These are phyloP conservation scores for Geodia barretti DNA, from an alignment of 37 sponge, comb jelly and placozoan genomes.

Conservation along the genomic window DNA sequence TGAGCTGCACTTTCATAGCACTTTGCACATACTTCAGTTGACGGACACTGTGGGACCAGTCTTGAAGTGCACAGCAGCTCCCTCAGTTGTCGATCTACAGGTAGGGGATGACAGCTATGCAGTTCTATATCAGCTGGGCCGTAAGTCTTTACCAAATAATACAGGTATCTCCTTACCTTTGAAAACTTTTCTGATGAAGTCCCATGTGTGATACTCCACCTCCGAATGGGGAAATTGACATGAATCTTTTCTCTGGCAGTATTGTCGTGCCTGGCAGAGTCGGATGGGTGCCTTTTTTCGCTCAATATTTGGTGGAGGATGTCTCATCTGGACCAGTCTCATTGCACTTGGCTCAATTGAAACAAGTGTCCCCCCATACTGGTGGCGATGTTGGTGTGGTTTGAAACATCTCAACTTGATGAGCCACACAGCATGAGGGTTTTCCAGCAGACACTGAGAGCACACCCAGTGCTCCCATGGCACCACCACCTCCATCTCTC, in stretches of 20 bases:
- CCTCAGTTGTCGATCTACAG: neutral
- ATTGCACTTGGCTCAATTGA: conserved; percentile 11
- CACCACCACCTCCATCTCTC: neutral
- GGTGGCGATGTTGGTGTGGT: neutral
- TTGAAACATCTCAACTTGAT: conserved; percentile 3
- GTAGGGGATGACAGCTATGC: neutral
- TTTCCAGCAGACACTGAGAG: neutral
- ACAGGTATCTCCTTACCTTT: neutral
- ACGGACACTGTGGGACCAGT: neutral
- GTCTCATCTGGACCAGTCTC: neutral
- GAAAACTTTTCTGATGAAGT: neutral
- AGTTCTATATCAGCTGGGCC: too few species aligned
- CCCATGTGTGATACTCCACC: neutral
- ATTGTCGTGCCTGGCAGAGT: too few species aligned
- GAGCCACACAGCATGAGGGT: conserved; percentile 17
- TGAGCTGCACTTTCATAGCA: neutral
- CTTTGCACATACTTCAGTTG: neutral
- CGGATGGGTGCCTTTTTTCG: neutral
- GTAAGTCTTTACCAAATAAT: too few species aligned
- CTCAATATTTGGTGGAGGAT: too few species aligned
- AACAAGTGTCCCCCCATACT: neutral
- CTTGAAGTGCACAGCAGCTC: neutral
- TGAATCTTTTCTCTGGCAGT: too few species aligned
- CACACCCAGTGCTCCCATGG: conserved; percentile 35
- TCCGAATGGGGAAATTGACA: neutral